A percentile compares a stretch with the other conserved stretches of the same genome.
These are phyloP conservation scores for Cyrtodaria siliqua DNA, from an alignment of 2,888 invertebrate genomes.

Conservation along the genomic window DNA sequence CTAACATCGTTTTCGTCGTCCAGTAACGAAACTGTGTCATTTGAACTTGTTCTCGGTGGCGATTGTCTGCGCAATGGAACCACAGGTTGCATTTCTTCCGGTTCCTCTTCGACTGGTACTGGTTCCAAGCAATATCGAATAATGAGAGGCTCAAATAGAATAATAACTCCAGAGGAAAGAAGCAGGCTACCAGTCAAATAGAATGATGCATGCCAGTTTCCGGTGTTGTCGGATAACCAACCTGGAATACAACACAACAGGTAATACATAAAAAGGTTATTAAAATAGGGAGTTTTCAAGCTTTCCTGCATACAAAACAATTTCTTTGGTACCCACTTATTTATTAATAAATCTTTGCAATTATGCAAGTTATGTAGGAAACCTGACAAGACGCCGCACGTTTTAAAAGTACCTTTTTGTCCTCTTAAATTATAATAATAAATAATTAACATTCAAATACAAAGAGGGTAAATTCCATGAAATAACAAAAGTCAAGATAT, in stretches of 20 bases:
- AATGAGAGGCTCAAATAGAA: conserved; percentile 35
- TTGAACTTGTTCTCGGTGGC: conserved; percentile 5
- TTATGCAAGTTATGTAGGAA: too few relatives aligned
- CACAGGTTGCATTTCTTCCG: neutral
- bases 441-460: too few relatives aligned
- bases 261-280: too few relatives aligned
- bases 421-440: too few relatives aligned
- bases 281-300: too few relatives aligned
- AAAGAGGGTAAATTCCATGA: too few relatives aligned
- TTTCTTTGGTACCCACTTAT: too few relatives aligned
- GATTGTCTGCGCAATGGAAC: conserved; percentile 17
- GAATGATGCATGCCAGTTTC: conserved; percentile 61
- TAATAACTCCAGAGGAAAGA: conserved; percentile 19
- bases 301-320: too few relatives aligned
- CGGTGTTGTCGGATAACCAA: conserved; percentile 46
- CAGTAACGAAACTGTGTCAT: conserved; percentile 38
- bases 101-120: neutral
- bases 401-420: too few relatives aligned
- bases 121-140: conserved; percentile 8
- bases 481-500: too few relatives aligned
- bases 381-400: too few relatives aligned
- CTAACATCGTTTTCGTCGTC: conserved; percentile 40
- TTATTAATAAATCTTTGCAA: too few relatives aligned
- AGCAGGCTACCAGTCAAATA: conserved; percentile 47
- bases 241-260: conserved; percentile 32